Conservation (phyloP, 2,888 invertebrate species). For the Lymantria dispar region DNA sequence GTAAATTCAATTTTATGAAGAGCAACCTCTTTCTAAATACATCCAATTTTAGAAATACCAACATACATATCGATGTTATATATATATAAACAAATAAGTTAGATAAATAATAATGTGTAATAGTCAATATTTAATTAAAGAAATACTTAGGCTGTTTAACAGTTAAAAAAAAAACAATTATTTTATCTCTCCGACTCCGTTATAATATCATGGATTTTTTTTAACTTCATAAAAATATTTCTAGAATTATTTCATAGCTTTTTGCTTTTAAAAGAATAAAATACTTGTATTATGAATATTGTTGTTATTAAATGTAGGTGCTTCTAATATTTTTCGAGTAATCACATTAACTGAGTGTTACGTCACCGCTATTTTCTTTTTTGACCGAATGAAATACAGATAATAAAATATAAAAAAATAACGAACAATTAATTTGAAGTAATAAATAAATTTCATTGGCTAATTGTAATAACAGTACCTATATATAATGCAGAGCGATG, state of each 20-base stretch:
- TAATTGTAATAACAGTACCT: too few species aligned
- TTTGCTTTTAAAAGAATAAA: slow-evolving; percentile 57
- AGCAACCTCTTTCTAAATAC: slow-evolving; percentile 45
- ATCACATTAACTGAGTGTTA: not conserved
- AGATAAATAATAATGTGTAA: slow-evolving; percentile 60
- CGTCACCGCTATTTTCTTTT: too few species aligned
- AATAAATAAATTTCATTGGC: too few species aligned
- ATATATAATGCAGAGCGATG: too few species aligned
- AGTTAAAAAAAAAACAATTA: slow-evolving; percentile 48
- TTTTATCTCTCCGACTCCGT: slow-evolving; percentile 36
- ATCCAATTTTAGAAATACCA: slow-evolving; percentile 74
- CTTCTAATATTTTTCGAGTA: slow-evolving; percentile 29
- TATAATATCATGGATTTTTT: slow-evolving; percentile 22
- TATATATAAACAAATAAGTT: slow-evolving; percentile 69
- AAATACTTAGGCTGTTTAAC: slow-evolving; percentile 72
- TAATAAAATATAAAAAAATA: too few species aligned
- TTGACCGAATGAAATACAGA: too few species aligned
- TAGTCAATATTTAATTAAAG: slow-evolving; percentile 66
- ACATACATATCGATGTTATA: slow-evolving; percentile 82
- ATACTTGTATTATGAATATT: slow-evolving; percentile 54
- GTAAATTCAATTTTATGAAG: slow-evolving; percentile 49
- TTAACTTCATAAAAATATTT: slow-evolving; percentile 32
- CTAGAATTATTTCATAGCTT: slow-evolving; percentile 49
- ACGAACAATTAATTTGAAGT: too few species aligned
- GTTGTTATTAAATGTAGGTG: slow-evolving; percentile 43